These are phyloP conservation scores for Falco cherrug DNA, from an alignment of 2,797 vertebrate genomes.

Conservation along the genomic window DNA sequence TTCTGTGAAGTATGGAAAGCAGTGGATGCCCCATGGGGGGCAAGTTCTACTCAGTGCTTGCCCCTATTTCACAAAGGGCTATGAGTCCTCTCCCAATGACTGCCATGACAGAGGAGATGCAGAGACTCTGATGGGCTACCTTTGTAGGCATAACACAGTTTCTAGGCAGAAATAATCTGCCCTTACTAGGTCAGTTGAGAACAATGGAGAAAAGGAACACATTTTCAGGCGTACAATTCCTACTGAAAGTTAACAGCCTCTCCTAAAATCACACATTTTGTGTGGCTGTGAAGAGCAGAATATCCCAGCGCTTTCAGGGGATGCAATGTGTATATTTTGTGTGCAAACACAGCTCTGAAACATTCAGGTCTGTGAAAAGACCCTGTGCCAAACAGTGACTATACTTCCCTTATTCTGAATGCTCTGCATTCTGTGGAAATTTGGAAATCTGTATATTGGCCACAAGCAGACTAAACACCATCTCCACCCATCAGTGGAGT, in stretches of 20 bases:
- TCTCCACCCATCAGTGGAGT: background rate
- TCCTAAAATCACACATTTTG: background rate
- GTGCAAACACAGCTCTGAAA: background rate
- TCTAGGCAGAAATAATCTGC: background rate
- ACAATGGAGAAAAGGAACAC: background rate
- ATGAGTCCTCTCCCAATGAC: background rate
- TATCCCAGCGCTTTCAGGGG: background rate
- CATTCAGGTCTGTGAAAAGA: background rate
- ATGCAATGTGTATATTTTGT: rapidly evolving
- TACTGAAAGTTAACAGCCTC: background rate
- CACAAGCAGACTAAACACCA: background rate
- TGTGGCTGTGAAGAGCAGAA: background rate
- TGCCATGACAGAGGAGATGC: background rate
- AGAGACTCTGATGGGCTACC: background rate
- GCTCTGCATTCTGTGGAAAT: background rate
- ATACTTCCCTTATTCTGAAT: background rate
- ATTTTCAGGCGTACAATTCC: background rate
- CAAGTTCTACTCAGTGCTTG: background rate
- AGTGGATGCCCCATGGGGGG: rapidly evolving
- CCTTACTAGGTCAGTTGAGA: background rate
- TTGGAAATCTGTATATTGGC: background rate
- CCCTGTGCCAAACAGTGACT: rapidly evolving
- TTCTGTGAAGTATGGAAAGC: background rate
- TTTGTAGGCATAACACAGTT: background rate
- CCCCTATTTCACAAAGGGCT: background rate